Evolutionary conservation across 2,113 vertebrate genomes (phyloP), one percentile per base, ranked within the genome.

Genomic region (Neogale vison): DNA sequence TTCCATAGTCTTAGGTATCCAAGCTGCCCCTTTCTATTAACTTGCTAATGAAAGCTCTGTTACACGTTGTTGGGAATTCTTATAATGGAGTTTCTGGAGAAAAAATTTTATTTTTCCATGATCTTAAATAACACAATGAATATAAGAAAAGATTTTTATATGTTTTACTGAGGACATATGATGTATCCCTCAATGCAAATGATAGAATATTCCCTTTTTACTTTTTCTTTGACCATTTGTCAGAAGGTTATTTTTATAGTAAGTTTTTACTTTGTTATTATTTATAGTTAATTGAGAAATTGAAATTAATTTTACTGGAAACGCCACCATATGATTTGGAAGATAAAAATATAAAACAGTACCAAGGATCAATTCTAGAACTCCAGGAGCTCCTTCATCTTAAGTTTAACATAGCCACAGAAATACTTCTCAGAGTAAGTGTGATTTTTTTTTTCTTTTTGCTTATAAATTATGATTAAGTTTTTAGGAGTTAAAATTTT

Each of bases 351-450:
- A 74, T 77, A 21, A 24, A 55, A 0, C 98, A 98, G 83, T 99
- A 99, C 97, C 98, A 98, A 82, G 98, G 99, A 55, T 98, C 98
- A 4, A 98, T 99, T 90, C 82, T 98, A 34, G 96, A 98, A 3
- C 59, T 99, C 71, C 99, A 99, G 97, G 96, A 96, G 42, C 97
- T 99, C 8, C 99, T 99, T 96, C 98, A 98, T 4, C 84, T 55
- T 11, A 99, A 99, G 97, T 99, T 99, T 77, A 96, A 98, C 8
- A 93, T 87, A 13, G 98, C 98, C 65, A 99, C 99, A 0, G 99
- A 99, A 92, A 98, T 99, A 34, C 98, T 99, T 29, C 99, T 99
- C 20, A 99, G 99, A 98, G 99, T 99, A 98, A 93, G 97, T 82
- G n/a, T 76, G 1, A 1, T 61, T 45, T 0, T 18, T 96, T 92